Evolutionary conservation across 2,888 invertebrate species (phyloP).

Genomic region (Fragum sueziense): DNA sequence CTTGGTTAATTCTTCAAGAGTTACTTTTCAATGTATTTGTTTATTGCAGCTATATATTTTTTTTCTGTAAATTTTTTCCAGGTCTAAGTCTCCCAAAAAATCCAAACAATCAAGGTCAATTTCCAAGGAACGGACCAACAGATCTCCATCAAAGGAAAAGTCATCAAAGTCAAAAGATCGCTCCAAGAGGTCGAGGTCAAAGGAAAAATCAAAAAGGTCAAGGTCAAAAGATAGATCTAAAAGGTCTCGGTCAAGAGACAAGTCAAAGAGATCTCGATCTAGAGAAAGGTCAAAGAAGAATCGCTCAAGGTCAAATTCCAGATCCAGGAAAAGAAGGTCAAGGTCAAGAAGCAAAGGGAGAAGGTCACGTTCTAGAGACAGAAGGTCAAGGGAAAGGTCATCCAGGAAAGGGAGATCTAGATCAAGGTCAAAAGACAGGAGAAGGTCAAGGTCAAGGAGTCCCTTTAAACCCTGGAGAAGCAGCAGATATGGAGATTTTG

Average conservation of each 20-base stretch:
- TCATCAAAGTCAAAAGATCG: slow-evolving; percentile 20
- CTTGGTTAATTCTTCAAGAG: too few species aligned
- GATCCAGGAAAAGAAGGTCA: slow-evolving; percentile 37
- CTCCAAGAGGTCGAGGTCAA: slow-evolving; percentile 17
- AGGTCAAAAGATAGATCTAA: slow-evolving; percentile 17
- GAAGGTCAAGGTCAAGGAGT: slow-evolving; percentile 28
- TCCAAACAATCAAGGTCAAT: slow-evolving; percentile 48
- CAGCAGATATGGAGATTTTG: slow-evolving; percentile 59
- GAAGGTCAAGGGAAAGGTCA: slow-evolving; percentile 43
- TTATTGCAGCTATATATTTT: too few species aligned
- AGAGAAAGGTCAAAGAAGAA: slow-evolving; percentile 37
- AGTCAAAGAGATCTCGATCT: slow-evolving; percentile 25
- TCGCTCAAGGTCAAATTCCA: slow-evolving; percentile 55
- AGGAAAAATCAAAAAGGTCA: slow-evolving; percentile 42
- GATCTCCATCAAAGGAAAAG: slow-evolving; percentile 54
- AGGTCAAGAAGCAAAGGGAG: slow-evolving; percentile 34
- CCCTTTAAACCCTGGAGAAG: slow-evolving; percentile 55
- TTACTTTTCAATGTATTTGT: too few species aligned
- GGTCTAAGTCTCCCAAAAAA: slow-evolving; percentile 63
- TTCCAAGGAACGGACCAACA: slow-evolving; percentile 44
- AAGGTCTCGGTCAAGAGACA: slow-evolving; percentile 21
- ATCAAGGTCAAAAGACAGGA: slow-evolving; percentile 34
- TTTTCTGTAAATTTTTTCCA: slow-evolving; percentile 24
- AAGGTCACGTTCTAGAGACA: slow-evolving; percentile 28
- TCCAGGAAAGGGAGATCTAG: slow-evolving; percentile 18